These are phyloP conservation scores for Vulpes ferrilata DNA, from an alignment of 2,113 vertebrate genomes.

Conservation along the genomic window DNA sequence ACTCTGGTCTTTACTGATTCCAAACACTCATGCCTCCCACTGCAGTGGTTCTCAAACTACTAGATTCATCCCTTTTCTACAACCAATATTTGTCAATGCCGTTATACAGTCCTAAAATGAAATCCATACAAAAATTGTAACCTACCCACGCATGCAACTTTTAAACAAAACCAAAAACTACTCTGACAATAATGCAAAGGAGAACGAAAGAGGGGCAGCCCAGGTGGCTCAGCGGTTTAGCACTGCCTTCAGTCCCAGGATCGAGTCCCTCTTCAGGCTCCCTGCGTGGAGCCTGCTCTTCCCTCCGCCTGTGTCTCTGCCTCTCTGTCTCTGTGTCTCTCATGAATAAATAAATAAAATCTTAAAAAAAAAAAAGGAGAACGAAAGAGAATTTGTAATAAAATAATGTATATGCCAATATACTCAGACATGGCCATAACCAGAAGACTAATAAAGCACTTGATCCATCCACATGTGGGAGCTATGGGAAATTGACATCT, in stretches of 20 bases:
- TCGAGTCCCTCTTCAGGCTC: too few relatives aligned
- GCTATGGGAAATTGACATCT: not conserved
- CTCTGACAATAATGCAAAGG: not conserved
- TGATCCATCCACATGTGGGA: not conserved
- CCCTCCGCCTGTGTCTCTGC: too few relatives aligned
- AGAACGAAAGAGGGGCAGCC: not conserved
- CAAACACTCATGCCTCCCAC: not conserved
- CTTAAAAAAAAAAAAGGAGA: too few relatives aligned
- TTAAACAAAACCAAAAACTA: not conserved
- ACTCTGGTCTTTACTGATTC: not conserved
- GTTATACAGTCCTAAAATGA: not conserved
- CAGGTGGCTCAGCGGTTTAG: too few relatives aligned
- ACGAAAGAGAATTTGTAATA: not conserved
- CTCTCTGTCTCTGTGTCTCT: too few relatives aligned
- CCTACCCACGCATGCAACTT: not conserved
- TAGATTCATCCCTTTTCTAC: not conserved
- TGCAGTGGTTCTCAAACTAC: not conserved
- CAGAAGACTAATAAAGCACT: not conserved
- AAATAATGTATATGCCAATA: not conserved
- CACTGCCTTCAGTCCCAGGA: too few relatives aligned
- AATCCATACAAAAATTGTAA: not conserved
- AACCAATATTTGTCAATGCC: not conserved
- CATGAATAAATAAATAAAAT: too few relatives aligned
- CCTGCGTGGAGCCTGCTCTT: too few relatives aligned
- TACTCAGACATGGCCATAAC: not conserved